A percentile compares a stretch with the other conserved stretches of the same genome.
phyloP scores from a whole-genome alignment of 2,888 invertebrate species.

The Bombyx huttoni region DNA sequence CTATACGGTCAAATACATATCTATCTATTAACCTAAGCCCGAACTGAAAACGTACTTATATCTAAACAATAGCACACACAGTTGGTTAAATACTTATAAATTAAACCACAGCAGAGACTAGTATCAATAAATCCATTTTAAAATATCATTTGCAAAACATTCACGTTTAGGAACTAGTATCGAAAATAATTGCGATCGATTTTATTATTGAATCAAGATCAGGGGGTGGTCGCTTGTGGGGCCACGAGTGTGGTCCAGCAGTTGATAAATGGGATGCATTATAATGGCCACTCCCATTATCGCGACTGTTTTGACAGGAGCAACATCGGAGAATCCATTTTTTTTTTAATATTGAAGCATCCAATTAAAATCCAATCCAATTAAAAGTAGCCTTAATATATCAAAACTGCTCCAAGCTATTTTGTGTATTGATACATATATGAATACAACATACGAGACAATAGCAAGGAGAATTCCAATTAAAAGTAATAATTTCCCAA shows the following conservation, averaged over 20 bases:
- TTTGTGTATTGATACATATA: too few relatives aligned
- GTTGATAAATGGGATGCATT: constrained; percentile 18
- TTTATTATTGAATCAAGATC: neutral
- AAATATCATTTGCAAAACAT: constrained; percentile 6
- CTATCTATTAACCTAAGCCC: neutral
- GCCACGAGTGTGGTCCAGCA: neutral
- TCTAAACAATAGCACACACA: neutral
- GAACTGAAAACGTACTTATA: neutral
- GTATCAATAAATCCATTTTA: constrained; percentile 20
- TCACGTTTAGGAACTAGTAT: constrained; percentile 19
- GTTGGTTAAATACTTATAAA: constrained; percentile 4
- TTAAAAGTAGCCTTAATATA: too few relatives aligned
- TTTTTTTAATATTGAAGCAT: too few relatives aligned
- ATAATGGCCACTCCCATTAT: too few relatives aligned
- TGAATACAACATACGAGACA: too few relatives aligned
- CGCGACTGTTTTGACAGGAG: too few relatives aligned
- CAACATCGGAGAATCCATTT: too few relatives aligned
- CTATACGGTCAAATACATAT: neutral
- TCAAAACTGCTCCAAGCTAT: too few relatives aligned
- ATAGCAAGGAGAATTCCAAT: too few relatives aligned
- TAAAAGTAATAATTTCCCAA: too few relatives aligned
- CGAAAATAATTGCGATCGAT: constrained; percentile 1
- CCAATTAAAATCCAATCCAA: too few relatives aligned
- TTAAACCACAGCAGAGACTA: constrained; percentile 21
- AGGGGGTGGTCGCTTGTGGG: neutral